Percentiles rank a stretch among this genome's conserved stretches.
phyloP scores from a whole-genome alignment of 1,140 invertebrate genomes.

The Micrasema longulum region DNA sequence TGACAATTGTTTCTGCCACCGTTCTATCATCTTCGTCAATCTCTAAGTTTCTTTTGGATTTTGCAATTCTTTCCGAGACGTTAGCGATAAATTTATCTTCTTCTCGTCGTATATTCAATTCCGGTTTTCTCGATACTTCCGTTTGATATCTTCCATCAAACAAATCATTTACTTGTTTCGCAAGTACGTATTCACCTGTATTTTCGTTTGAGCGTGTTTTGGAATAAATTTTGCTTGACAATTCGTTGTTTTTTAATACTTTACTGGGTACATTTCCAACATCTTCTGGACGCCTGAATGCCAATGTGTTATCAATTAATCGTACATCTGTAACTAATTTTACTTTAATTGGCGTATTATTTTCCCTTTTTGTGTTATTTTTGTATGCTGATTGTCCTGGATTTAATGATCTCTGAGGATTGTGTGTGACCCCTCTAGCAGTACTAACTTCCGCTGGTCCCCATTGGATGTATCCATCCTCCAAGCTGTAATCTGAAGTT shows the following conservation, averaged over 20 bases:
- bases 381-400: slow-evolving; percentile 14
- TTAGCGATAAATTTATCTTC: not conserved
- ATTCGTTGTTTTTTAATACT: not conserved
- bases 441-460: slow-evolving; percentile 32
- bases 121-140: not conserved
- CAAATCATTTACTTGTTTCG: not conserved
- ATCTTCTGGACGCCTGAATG: not conserved
- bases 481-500: slow-evolving; percentile 47
- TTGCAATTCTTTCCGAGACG: not conserved
- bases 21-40: slow-evolving; percentile 7
- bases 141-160: too few relatives aligned
- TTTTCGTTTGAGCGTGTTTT: not conserved
- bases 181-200: not conserved
- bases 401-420: not conserved
- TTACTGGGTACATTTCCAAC: not conserved
- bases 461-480: slow-evolving; percentile 40
- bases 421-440: not conserved
- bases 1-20: slow-evolving; percentile 15
- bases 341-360: not conserved
- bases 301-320: not conserved
- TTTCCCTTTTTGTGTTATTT: slow-evolving; percentile 3
- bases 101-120: not conserved
- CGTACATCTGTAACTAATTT: not conserved
- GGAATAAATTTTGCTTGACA: not conserved
- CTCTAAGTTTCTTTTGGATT: slow-evolving; percentile 15